phyloP scores from a whole-genome alignment of 2,888 invertebrate genomes.

The Tetrapedia diversipes region DNA sequence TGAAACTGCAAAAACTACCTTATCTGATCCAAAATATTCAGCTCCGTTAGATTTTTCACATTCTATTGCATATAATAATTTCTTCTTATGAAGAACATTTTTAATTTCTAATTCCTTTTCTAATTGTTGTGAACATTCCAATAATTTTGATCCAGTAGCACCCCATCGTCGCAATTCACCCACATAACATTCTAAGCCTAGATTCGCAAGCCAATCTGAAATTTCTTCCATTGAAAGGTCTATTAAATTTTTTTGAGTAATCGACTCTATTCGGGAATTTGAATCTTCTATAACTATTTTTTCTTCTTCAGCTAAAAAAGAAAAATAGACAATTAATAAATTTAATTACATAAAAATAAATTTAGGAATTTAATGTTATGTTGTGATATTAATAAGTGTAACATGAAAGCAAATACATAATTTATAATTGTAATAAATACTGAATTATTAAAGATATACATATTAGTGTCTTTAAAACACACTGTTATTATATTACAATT shows the following conservation, averaged over 20 bases:
- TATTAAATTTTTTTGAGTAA: constrained; percentile 85
- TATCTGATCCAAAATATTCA: constrained; percentile 79
- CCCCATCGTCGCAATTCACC: constrained; percentile 93
- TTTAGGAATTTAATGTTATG: constrained; percentile 1
- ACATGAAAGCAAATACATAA: constrained; percentile 2
- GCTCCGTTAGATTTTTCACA: constrained; percentile 75
- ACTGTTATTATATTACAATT: not conserved
- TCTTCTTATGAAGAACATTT: constrained; percentile 95
- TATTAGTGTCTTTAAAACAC: constrained; percentile 9
- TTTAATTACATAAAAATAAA: not conserved
- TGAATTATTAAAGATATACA: not conserved
- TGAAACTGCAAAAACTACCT: constrained; percentile 68
- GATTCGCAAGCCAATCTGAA: constrained; percentile 91
- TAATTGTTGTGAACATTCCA: constrained; percentile 91
- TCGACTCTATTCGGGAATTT: constrained; percentile 68
- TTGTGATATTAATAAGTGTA: not conserved
- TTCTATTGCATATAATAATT: constrained; percentile 86
- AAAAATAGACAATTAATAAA: constrained; percentile 5
- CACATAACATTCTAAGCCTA: constrained; percentile 91
- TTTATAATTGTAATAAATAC: not conserved
- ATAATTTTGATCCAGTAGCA: constrained; percentile 90
- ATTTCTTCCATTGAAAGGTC: constrained; percentile 93
- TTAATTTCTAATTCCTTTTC: constrained; percentile 95
- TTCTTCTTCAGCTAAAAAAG: constrained; percentile 86
- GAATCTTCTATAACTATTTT: constrained; percentile 84